phyloP scores from a whole-genome alignment of 2,888 invertebrate species.

The Erebia ligea region DNA sequence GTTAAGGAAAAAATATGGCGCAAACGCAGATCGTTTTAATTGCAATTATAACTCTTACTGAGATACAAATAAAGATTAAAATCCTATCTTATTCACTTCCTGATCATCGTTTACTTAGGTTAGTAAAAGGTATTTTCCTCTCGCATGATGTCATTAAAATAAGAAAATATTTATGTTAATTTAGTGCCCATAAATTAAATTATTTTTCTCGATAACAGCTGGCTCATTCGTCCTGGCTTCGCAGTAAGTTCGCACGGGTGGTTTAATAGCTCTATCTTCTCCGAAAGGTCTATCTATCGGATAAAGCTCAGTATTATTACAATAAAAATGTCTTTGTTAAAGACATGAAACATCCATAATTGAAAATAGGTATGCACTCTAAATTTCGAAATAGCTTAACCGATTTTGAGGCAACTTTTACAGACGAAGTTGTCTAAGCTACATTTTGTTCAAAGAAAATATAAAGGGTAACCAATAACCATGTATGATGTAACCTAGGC shows the following conservation, averaged over 20 bases:
- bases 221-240: background rate
- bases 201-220: background rate
- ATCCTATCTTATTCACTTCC: background rate
- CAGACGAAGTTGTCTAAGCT: too few relatives aligned
- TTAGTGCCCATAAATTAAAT: background rate
- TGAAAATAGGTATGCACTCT: too few relatives aligned
- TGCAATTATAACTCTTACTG: conserved; percentile 4
- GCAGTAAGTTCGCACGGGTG: too few relatives aligned
- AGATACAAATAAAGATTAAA: background rate
- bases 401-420: too few relatives aligned
- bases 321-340: too few relatives aligned
- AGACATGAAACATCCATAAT: too few relatives aligned
- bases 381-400: too few relatives aligned
- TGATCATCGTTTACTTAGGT: background rate
- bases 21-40: background rate
- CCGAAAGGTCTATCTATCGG: background rate
- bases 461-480: too few relatives aligned
- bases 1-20: conserved; percentile 16
- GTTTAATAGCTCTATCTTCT: background rate
- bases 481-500: too few relatives aligned
- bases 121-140: background rate
- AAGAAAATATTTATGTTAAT: background rate
- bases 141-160: background rate
- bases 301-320: too few relatives aligned
- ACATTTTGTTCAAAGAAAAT: too few relatives aligned